Evolutionary conservation across 2,888 invertebrate species (phyloP), one percentile per base, ranked within the genome.

Genomic region (Sialis fuliginosa): DNA sequence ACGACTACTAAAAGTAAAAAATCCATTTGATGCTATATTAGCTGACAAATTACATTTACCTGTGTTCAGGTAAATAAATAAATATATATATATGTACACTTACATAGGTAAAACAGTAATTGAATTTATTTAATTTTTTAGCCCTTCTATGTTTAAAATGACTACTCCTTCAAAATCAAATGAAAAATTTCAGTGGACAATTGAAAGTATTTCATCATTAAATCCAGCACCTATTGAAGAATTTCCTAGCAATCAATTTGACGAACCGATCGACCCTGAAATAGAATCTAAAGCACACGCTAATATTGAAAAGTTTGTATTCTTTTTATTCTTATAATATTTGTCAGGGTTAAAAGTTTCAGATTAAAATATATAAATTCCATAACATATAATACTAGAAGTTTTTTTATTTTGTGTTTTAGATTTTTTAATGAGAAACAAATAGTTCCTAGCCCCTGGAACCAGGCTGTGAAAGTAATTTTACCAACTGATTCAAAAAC

Each of bases 191-290:
- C 65, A 69, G 48, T 83, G 82, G 82, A 78, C 75, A 43, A 79
- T 82, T 50, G 81, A 82, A 50, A 79, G 81, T 57, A 67, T 78
- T 7, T 79, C 80, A 47, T 66, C 64, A n/a, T 63, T 82, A 48
- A 70, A 74, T 44, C 82, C 82, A 22, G 77, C 75, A 2, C 75
- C 77, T 53, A 81, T 83, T 48, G 79, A 80, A 51, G 79, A 72
- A 54, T 62, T 68, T 45, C 74, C 75, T 45, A 65, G 71, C 46
- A 74, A 77, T 53, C 77, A 79, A 55, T 73, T 74, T 55, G 74
- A 72, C 54, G 69, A 75, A 1, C 70, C 74, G 12, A 77, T 73
- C 13, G 81, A 82, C 59, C 75, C 79, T 6, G 71, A 70, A 33
- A 59, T 75, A 12, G 81, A 82, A 58, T 69, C 67, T 47, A 67